phyloP scores from a whole-genome alignment of 1,140 invertebrate genomes.

The Nebria ingens region DNA sequence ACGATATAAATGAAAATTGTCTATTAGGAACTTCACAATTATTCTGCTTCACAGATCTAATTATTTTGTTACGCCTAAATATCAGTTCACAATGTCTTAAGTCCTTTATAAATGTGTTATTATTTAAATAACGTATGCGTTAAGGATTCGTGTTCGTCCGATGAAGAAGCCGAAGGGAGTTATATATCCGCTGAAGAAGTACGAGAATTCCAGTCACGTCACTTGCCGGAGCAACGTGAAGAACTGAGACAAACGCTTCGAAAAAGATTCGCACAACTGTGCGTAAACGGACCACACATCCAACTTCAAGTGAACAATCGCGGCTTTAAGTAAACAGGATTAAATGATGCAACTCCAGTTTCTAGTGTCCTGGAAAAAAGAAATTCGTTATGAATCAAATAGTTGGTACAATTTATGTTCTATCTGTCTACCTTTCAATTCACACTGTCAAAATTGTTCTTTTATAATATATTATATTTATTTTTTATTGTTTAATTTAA shows the following conservation, averaged over 20 bases:
- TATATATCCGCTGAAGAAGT: slow-evolving; percentile 84
- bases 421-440: no score
- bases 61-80: no score
- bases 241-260: slow-evolving; percentile 70
- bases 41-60: no score
- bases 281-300: slow-evolving; percentile 40
- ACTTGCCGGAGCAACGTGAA: slow-evolving; percentile 66
- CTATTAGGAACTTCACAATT: no score
- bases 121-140: slow-evolving; percentile 16
- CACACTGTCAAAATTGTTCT: no score
- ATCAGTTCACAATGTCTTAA: slow-evolving; percentile 9
- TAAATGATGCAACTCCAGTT: not conserved
- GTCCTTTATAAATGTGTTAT: slow-evolving; percentile 2
- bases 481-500: no score
- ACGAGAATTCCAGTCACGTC: slow-evolving; percentile 58
- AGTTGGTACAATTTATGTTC: no score
- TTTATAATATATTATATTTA: no score
- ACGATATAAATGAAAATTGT: no score
- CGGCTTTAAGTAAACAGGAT: not conserved
- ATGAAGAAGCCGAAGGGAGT: slow-evolving; percentile 62
- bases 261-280: slow-evolving; percentile 71
- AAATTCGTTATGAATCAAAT: not conserved
- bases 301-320: not conserved
- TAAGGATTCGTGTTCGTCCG: slow-evolving; percentile 43
- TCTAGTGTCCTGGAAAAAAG: slow-evolving; percentile 4